Percentiles rank a stretch among this genome's conserved stretches.
Conservation (phyloP, 1,140 invertebrate species). For the Heliconius eleuchia region DNA sequence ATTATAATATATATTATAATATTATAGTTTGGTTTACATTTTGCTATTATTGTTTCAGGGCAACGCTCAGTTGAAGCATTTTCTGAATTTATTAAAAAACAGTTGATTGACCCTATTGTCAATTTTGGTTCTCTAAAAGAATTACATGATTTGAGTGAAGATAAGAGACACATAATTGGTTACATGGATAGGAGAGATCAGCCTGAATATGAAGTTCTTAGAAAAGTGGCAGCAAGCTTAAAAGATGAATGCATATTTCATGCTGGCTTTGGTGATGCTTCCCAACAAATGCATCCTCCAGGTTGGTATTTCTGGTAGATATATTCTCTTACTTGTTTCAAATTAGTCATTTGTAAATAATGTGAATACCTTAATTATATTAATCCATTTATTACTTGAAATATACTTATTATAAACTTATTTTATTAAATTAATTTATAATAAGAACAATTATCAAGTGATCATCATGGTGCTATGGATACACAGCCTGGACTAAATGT, state of each 20-base stretch:
- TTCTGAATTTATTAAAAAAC: constrained; percentile 92
- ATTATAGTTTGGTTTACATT: background rate
- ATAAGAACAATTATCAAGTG: too few relatives aligned
- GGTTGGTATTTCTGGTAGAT: constrained; percentile 56
- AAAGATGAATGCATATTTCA: constrained; percentile 98
- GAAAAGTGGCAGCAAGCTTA: constrained; percentile 92
- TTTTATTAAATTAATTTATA: too few relatives aligned
- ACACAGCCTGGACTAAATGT: too few relatives aligned
- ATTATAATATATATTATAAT: too few relatives aligned
- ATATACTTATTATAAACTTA: too few relatives aligned
- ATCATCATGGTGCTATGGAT: too few relatives aligned
- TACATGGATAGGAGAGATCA: constrained; percentile 94
- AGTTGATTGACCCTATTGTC: constrained; percentile 94
- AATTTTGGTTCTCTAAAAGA: constrained; percentile 90
- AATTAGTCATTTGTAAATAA: too few relatives aligned
- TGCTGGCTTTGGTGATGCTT: constrained; percentile 94
- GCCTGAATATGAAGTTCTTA: constrained; percentile 89
- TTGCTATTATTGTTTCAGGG: constrained; percentile 55
- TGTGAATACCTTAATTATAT: too few relatives aligned
- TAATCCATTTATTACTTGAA: too few relatives aligned
- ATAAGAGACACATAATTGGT: constrained; percentile 95
- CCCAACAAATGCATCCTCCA: constrained; percentile 91
- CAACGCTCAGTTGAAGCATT: constrained; percentile 90
- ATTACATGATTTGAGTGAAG: constrained; percentile 90
- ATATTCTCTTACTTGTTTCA: background rate